Conservation (phyloP, 1,140 invertebrate genomes). For the Zaprionus lachaisei region DNA sequence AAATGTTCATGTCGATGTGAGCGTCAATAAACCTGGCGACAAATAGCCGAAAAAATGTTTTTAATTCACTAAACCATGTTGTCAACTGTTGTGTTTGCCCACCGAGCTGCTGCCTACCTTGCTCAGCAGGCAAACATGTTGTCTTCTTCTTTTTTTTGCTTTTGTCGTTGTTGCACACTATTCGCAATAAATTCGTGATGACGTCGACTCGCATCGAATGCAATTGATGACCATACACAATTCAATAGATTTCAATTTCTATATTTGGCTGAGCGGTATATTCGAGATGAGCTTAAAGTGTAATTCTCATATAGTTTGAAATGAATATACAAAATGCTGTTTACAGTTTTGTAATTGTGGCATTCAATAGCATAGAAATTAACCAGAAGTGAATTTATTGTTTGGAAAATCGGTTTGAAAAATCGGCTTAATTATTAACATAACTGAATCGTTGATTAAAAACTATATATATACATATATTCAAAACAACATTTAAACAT, state of each 20-base stretch:
- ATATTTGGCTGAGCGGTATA: neutral
- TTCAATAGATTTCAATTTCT: constrained; percentile 33
- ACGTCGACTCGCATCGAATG: constrained; percentile 11
- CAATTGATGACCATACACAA: constrained; percentile 21
- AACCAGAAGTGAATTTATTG: too few relatives aligned
- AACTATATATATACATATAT: neutral
- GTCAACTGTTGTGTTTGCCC: constrained; percentile 5
- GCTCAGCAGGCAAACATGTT: constrained; percentile 14
- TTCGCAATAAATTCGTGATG: constrained; percentile 33
- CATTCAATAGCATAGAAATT: too few relatives aligned
- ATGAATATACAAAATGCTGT: too few relatives aligned
- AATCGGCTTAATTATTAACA: too few relatives aligned
- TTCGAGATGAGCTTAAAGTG: neutral
- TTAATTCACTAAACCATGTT: constrained; percentile 63
- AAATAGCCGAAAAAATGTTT: constrained; percentile 60
- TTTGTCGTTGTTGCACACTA: neutral
- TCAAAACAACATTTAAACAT: constrained; percentile 27
- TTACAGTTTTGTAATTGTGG: too few relatives aligned
- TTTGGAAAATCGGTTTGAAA: too few relatives aligned
- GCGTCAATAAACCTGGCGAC: constrained; percentile 58
- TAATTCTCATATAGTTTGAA: too few relatives aligned
- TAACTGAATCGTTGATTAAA: neutral
- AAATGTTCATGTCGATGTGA: constrained; percentile 7
- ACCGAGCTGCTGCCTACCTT: neutral
- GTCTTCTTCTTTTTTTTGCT: neutral